phyloP scores from a whole-genome alignment of 2,113 vertebrate genomes.

The Lagopus leucura region DNA sequence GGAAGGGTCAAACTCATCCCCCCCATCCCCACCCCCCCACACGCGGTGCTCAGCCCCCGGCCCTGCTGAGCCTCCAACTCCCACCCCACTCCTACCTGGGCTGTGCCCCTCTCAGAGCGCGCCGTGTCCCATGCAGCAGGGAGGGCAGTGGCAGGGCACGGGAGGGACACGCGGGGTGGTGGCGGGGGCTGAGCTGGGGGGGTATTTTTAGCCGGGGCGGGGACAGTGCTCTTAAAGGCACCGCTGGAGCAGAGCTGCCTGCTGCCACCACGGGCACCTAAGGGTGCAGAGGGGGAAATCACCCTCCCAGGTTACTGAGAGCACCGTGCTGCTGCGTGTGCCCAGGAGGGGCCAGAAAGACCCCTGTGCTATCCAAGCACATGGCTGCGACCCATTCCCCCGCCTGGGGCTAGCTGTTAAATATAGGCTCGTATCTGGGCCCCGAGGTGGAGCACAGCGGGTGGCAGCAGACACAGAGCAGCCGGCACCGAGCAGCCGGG shows the following conservation, averaged over 20 bases:
- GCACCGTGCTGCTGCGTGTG: not conserved
- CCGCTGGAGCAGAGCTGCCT: not conserved
- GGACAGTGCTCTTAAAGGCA: slow-evolving; percentile 39
- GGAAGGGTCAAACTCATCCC: not conserved
- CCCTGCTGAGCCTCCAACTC: too few relatives aligned
- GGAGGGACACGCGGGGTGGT: not conserved
- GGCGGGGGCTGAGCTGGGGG: not conserved
- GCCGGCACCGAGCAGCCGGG: not conserved
- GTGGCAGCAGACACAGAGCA: not conserved
- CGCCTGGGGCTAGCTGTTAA: not conserved
- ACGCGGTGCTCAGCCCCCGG: not conserved
- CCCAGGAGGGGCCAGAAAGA: not conserved
- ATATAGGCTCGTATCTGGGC: not conserved
- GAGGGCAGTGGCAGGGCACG: not conserved
- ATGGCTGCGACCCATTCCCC: not conserved
- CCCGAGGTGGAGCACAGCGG: not conserved
- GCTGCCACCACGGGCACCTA: not conserved
- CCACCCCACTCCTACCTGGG: not conserved
- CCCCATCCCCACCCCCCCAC: not conserved
- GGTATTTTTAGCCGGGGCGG: slow-evolving; percentile 75
- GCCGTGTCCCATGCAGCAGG: not conserved
- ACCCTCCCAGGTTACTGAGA: not conserved
- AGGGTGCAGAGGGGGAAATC: not conserved
- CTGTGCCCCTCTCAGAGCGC: not conserved
- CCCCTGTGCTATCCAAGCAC: not conserved